Evolutionary conservation across 2,888 invertebrate species (phyloP), one percentile per base, ranked within the genome.

Genomic region (Temnothorax rugatulus): DNA sequence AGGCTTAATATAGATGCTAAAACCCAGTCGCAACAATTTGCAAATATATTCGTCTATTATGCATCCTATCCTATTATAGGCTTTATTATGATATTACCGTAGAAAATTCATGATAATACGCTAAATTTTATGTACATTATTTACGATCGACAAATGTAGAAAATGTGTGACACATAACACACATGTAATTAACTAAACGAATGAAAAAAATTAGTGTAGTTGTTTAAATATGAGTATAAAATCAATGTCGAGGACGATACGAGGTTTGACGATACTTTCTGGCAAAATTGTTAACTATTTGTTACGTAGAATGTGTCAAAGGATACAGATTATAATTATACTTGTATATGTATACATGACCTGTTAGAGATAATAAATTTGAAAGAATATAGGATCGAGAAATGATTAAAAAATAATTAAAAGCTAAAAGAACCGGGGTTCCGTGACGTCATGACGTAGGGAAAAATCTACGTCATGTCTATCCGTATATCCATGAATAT

Each of bases 391-490:
- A 50, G 13, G 38, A 8, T 38, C 21, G 0, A 9, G 0, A 9
- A 21, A 38, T 34, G 50, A 21, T 34, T 18, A 63, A 21, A 34
- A 38, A 47, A 15, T 25, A 21, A 75, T 75, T 59, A 34, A 64
- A 50, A 41, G 21, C 2, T 34, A 47, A 38, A 29, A 21, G n/a
- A 41, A 29, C 4, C 29, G 41, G 4, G 5, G 2, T 18, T 9
- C 34, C 18, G 34, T 71, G 47, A 71, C 71, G 79, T 79, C 57
- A 34, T 18, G 0, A 57, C n/a, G 15, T 57, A 59, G 3, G 18
- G 41, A 81, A 71, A 74, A 38, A 25, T 79, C 38, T 50, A 50
- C 79, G 73, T 81, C 71, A 73, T 8, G 11, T 61, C 21, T 57
- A 47, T 34, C 34, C 34, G 47, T 61, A 29, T 29, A 29, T 29